Percentiles rank a stretch among this genome's conserved stretches.
Evolutionary conservation across 2,888 invertebrate genomes (phyloP).

Genomic region (Chironomus tentans): DNA sequence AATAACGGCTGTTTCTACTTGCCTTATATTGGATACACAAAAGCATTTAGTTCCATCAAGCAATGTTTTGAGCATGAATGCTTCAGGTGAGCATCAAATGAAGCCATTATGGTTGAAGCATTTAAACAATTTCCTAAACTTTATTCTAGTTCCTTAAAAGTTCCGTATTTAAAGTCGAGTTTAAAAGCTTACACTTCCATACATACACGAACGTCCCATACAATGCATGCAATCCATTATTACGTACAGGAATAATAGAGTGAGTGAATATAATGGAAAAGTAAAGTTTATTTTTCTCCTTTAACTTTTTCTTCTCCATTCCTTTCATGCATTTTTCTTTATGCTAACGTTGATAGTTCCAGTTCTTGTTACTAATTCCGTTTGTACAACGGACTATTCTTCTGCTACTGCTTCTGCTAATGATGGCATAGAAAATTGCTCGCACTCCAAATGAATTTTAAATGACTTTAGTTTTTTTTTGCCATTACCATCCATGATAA

Average conservation of each 20-base stretch:
- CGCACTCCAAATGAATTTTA: slow-evolving; percentile 23
- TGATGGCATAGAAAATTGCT: slow-evolving; percentile 21
- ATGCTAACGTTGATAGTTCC: not conserved
- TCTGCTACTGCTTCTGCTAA: not conserved
- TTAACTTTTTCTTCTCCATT: not conserved
- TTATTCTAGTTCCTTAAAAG: too few species aligned
- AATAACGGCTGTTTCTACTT: too few species aligned
- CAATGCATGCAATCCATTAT: too few species aligned
- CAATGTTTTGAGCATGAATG: too few species aligned
- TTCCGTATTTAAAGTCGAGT: too few species aligned
- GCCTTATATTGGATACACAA: too few species aligned
- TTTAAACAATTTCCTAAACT: too few species aligned
- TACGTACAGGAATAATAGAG: too few species aligned
- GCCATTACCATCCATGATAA: not conserved
- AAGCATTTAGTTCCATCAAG: too few species aligned
- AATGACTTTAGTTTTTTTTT: slow-evolving; percentile 8
- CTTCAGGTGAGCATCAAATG: too few species aligned
- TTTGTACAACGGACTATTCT: not conserved
- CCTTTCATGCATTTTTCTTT: not conserved
- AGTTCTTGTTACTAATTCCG: not conserved
- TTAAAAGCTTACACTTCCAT: not conserved
- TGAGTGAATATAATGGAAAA: not conserved
- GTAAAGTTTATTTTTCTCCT: not conserved
- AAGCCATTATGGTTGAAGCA: too few species aligned
- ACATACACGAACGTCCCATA: too few species aligned